phyloP scores from a whole-genome alignment of 2,113 vertebrate genomes.

The Amazona guildingii region DNA sequence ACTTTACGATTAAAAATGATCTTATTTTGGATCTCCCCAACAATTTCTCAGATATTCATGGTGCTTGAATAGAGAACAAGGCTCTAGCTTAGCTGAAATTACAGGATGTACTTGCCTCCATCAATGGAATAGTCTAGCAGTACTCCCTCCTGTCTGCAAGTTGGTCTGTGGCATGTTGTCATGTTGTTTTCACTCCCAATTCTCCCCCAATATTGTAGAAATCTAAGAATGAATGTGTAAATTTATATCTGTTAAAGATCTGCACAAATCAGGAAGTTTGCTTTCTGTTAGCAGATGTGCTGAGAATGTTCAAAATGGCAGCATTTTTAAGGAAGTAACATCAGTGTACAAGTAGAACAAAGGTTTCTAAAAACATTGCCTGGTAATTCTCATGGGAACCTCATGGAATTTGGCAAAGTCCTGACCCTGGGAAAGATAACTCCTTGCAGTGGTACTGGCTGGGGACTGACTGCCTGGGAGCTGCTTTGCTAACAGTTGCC shows the following conservation, averaged over 20 bases:
- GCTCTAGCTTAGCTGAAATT: background rate
- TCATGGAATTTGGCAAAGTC: background rate
- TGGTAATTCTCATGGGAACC: background rate
- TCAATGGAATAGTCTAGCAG: constrained; percentile 92
- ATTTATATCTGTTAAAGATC: background rate
- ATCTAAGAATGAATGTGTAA: constrained; percentile 73
- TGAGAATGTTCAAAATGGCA: background rate
- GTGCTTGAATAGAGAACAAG: background rate
- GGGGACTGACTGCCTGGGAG: background rate
- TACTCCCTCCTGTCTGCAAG: constrained; percentile 95
- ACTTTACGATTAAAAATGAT: background rate
- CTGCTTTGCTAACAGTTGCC: background rate
- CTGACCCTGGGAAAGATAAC: background rate
- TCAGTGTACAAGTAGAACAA: background rate
- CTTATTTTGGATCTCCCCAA: background rate
- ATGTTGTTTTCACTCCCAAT: constrained; percentile 97
- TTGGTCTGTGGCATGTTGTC: constrained; percentile 91
- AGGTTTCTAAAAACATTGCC: background rate
- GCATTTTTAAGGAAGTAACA: background rate
- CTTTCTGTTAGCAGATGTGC: background rate
- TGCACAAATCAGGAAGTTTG: background rate
- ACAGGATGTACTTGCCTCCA: constrained; percentile 80
- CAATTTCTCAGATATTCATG: background rate
- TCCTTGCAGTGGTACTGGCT: background rate
- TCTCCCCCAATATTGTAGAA: constrained; percentile 97